phyloP scores from a whole-genome alignment of 1,140 invertebrate species.

The Drosophila kohkoa region DNA sequence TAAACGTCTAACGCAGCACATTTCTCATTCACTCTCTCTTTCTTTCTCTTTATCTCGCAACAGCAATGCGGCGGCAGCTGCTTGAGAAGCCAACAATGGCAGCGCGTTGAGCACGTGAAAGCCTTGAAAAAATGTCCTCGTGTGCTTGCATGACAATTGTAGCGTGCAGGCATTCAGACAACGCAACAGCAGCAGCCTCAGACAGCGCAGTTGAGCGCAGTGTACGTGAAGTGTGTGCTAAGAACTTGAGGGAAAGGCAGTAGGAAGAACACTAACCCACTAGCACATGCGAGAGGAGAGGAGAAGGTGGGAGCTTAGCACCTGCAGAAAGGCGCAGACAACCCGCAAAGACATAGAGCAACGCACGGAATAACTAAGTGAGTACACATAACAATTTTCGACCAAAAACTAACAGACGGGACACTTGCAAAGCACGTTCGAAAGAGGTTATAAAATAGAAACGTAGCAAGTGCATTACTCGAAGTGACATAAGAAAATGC shows the following conservation, averaged over 20 bases:
- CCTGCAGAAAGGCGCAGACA: slow-evolving; percentile 68
- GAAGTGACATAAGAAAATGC: slow-evolving; percentile 12
- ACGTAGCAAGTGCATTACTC: slow-evolving; percentile 45
- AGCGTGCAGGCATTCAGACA: slow-evolving; percentile 80
- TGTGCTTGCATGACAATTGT: slow-evolving; percentile 81
- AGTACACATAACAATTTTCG: slow-evolving; percentile 44
- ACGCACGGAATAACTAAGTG: slow-evolving; percentile 77
- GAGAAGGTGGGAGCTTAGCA: slow-evolving; percentile 56
- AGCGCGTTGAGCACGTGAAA: slow-evolving; percentile 66
- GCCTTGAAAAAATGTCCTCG: slow-evolving; percentile 73
- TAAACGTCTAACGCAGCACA: slow-evolving; percentile 28
- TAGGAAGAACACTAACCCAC: slow-evolving; percentile 39
- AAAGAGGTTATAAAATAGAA: slow-evolving; percentile 32
- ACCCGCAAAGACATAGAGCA: slow-evolving; percentile 41
- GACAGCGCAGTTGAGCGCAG: slow-evolving; percentile 69
- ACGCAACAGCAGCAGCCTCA: slow-evolving; percentile 63
- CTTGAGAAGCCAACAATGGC: slow-evolving; percentile 46
- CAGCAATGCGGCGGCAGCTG: slow-evolving; percentile 44
- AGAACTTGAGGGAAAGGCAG: slow-evolving; percentile 54
- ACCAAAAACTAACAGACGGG: slow-evolving; percentile 37
- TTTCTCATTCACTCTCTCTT: slow-evolving; percentile 3
- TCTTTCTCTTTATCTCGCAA: slow-evolving; percentile 30
- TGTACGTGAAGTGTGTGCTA: slow-evolving; percentile 77
- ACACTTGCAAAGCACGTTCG: slow-evolving; percentile 2
- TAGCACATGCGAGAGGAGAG: slow-evolving; percentile 24